These are phyloP conservation scores for Dryas iulia DNA, from an alignment of 1,140 invertebrate genomes.

Conservation along the genomic window DNA sequence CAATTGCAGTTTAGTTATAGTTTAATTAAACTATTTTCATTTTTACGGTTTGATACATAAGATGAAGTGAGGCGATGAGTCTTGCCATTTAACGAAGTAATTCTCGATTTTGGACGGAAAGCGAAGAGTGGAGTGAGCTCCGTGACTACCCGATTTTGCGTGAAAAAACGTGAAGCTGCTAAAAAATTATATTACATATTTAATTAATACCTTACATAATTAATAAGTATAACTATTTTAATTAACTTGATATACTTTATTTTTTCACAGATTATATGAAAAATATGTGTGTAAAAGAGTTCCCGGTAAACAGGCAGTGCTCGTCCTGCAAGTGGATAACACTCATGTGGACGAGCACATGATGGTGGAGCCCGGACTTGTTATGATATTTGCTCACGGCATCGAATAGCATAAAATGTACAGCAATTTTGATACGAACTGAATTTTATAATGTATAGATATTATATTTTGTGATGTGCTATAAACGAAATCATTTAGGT, in stretches of 20 bases:
- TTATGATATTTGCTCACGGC: constrained; percentile 99
- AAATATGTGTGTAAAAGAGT: constrained; percentile 97
- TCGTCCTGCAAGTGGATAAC: constrained; percentile 97
- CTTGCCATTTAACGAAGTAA: too few species aligned
- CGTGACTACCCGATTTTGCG: too few species aligned
- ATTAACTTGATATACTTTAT: constrained; percentile 18
- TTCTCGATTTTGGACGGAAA: too few species aligned
- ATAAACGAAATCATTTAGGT: not conserved
- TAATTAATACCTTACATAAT: too few species aligned
- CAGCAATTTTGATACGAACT: constrained; percentile 3
- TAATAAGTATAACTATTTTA: too few species aligned
- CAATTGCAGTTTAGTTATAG: too few species aligned
- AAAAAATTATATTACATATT: too few species aligned
- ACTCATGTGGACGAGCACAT: constrained; percentile 96
- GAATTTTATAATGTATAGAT: not conserved
- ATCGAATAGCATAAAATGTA: constrained; percentile 85
- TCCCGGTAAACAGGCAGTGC: constrained; percentile 96
- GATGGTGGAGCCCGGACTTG: constrained; percentile 97
- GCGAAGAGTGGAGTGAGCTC: too few species aligned
- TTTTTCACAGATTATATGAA: constrained; percentile 85
- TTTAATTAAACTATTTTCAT: too few species aligned
- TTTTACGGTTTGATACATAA: too few species aligned
- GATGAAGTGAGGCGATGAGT: too few species aligned
- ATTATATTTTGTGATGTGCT: constrained; percentile 6
- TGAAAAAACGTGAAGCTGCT: too few species aligned